phyloP scores from a whole-genome alignment of 1,140 invertebrate genomes.

The Maniola jurtina region DNA sequence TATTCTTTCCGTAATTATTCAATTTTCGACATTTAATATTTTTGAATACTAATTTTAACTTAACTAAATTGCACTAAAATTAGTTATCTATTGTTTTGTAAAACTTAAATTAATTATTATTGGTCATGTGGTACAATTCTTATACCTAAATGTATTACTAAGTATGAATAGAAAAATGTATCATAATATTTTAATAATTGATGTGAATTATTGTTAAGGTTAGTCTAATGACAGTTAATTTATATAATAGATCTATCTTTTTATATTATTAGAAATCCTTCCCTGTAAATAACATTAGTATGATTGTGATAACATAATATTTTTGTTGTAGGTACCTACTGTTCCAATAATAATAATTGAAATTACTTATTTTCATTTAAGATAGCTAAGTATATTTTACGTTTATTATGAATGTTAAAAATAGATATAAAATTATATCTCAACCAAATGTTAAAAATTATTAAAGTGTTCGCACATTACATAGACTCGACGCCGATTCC shows the following conservation, averaged over 20 bases:
- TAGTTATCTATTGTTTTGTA: neutral
- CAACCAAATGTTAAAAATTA: too few species aligned
- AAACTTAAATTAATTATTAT: neutral
- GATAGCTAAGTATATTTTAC: slow-evolving; percentile 14
- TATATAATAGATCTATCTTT: slow-evolving; percentile 22
- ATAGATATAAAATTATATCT: neutral
- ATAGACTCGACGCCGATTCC: too few species aligned
- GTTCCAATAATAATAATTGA: neutral
- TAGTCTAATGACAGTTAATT: slow-evolving; percentile 30
- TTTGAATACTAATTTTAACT: neutral
- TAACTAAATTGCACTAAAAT: neutral
- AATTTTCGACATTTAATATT: too few species aligned
- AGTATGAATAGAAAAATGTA: slow-evolving; percentile 4
- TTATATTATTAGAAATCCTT: slow-evolving; percentile 16
- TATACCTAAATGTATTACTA: slow-evolving; percentile 3
- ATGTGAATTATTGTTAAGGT: slow-evolving; percentile 21
- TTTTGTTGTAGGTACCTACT: neutral
- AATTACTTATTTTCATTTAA: slow-evolving; percentile 5
- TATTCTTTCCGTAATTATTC: too few species aligned
- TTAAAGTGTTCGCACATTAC: too few species aligned
- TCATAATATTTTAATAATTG: slow-evolving; percentile 26
- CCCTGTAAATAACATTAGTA: slow-evolving; percentile 32
- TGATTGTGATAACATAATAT: slow-evolving; percentile 33
- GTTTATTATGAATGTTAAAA: slow-evolving; percentile 16
- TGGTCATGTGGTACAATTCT: neutral